Evolutionary conservation across 2,888 invertebrate species (phyloP).

Genomic region (Amblyteles armatorius): DNA sequence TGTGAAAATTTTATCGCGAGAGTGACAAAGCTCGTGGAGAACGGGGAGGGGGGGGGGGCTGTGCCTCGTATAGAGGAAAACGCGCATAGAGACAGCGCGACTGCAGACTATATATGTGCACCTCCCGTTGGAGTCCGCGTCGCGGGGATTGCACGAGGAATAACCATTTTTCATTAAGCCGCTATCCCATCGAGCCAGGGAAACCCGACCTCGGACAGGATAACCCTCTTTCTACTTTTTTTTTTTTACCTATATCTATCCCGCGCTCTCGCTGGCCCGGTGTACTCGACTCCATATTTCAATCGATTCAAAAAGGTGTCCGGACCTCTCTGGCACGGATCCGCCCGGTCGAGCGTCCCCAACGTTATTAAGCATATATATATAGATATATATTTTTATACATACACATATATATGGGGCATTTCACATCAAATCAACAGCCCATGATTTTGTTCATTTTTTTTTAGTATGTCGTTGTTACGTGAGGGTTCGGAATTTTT

Average conservation of each 20-base stretch:
- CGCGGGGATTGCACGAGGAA: conserved; percentile 67
- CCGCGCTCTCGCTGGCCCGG: conserved; percentile 23
- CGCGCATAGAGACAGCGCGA: conserved; percentile 26
- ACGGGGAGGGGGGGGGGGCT: background rate
- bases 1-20: conserved; percentile 57
- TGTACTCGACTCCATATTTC: conserved; percentile 77
- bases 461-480: too few species aligned
- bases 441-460: too few species aligned
- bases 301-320: conserved; percentile 78
- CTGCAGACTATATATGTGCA: conserved; percentile 57
- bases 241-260: conserved; percentile 25
- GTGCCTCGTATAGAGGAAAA: conserved; percentile 2
- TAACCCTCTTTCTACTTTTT: conserved; percentile 46
- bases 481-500: too few species aligned
- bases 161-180: conserved; percentile 81
- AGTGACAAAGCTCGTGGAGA: conserved; percentile 43
- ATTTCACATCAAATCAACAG: too few species aligned
- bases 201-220: conserved; percentile 57
- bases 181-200: conserved; percentile 56
- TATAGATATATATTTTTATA: too few species aligned
- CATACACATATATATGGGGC: too few species aligned
- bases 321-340: conserved; percentile 41
- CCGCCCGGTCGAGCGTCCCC: conserved; percentile 35
- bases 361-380: conserved; percentile 9
- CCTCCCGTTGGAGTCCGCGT: conserved; percentile 31